Conservation (phyloP, 2,113 vertebrate genomes). For the Etheostoma spectabile region DNA sequence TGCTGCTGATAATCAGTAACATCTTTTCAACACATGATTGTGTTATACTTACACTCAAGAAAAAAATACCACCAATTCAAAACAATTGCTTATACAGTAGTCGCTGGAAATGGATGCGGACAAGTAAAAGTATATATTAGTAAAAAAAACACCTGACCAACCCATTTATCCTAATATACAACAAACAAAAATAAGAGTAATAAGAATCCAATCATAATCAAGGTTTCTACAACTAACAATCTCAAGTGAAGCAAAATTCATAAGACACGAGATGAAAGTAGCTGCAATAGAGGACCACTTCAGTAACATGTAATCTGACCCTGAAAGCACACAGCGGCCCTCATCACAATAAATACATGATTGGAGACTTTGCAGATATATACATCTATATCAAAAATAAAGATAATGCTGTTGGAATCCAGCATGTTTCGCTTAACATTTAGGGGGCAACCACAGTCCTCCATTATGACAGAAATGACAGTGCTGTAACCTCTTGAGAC, state of each 20-base stretch:
- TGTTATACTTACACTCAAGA: conserved; percentile 41
- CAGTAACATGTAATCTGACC: conserved; percentile 30
- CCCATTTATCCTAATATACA: conserved; percentile 40
- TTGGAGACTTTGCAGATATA: conserved; percentile 54
- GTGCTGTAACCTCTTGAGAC: conserved; percentile 21
- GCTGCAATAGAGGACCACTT: conserved; percentile 2
- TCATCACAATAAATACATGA: conserved; percentile 27
- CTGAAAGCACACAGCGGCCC: conserved; percentile 38
- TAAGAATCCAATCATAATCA: conserved; percentile 22
- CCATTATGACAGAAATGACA: background rate
- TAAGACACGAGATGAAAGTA: conserved; percentile 37
- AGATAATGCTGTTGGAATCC: conserved; percentile 28
- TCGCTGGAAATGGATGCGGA: conserved; percentile 32
- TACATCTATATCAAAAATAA: conserved; percentile 77
- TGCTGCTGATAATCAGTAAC: conserved; percentile 49
- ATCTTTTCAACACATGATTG: conserved; percentile 35
- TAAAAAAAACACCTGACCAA: conserved; percentile 2
- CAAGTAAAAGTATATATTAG: conserved; percentile 34
- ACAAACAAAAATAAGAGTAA: conserved; percentile 1
- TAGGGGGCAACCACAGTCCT: background rate
- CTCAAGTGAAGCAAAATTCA: conserved; percentile 38
- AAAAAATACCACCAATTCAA: conserved; percentile 42
- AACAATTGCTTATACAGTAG: conserved; percentile 41
- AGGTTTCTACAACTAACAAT: conserved; percentile 28
- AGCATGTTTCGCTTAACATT: conserved; percentile 15